phyloP scores from a whole-genome alignment of 2,113 vertebrate species.

The Rhinopithecus roxellana region DNA sequence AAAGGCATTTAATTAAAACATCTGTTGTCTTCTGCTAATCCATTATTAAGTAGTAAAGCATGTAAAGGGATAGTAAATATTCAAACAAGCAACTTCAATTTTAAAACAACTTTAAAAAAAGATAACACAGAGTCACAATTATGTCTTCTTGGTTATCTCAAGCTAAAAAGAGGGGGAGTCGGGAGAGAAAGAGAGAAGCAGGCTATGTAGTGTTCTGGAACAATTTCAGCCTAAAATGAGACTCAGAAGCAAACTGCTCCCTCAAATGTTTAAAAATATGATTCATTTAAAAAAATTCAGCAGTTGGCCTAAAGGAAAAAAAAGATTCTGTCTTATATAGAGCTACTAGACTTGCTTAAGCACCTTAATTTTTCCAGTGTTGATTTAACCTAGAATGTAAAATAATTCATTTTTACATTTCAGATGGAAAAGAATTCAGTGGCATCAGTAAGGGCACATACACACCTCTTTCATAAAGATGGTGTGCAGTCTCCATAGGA shows the following conservation, averaged over 20 bases:
- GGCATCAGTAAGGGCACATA: background rate
- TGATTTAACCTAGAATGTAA: slow-evolving; percentile 29
- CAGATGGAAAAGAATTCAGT: background rate
- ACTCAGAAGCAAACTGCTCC: slow-evolving; percentile 15
- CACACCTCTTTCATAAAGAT: background rate
- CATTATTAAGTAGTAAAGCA: slow-evolving; percentile 27
- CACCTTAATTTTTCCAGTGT: slow-evolving; percentile 38
- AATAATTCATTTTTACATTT: slow-evolving; percentile 12
- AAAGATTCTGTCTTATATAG: background rate
- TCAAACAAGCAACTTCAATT: background rate
- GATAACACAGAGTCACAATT: background rate
- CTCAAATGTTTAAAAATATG: slow-evolving; percentile 53
- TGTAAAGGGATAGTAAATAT: background rate
- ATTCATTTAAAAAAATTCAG: slow-evolving; percentile 56
- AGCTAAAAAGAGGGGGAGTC: background rate
- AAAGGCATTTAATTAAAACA: slow-evolving; percentile 40
- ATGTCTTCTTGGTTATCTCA: background rate
- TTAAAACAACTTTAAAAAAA: slow-evolving; percentile 27
- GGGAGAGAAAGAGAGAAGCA: background rate
- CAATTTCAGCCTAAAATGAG: slow-evolving; percentile 58
- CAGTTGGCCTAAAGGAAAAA: slow-evolving; percentile 33
- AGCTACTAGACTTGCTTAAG: slow-evolving; percentile 9
- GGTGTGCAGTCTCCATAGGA: background rate
- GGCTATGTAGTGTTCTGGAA: slow-evolving; percentile 24
- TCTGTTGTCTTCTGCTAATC: slow-evolving; percentile 17